A percentile compares a stretch with the other conserved stretches of the same genome.
phyloP scores from a whole-genome alignment of 2,888 invertebrate species.

The Tuta absoluta region DNA sequence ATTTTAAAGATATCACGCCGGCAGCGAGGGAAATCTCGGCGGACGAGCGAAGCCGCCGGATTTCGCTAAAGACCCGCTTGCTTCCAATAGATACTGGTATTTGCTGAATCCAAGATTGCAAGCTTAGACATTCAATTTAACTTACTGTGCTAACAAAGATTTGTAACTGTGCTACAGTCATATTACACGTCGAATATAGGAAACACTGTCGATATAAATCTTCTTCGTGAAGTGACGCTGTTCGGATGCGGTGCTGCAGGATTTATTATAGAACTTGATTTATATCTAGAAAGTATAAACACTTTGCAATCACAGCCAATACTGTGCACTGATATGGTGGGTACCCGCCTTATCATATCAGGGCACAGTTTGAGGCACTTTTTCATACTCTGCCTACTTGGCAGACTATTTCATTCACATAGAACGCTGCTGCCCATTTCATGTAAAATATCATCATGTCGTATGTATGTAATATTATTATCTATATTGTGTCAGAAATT shows the following conservation, averaged over 20 bases:
- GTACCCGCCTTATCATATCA: too few relatives aligned
- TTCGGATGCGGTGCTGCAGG: background rate
- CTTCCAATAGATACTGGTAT: conserved; percentile 68
- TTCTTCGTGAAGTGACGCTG: background rate
- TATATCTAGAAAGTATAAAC: too few relatives aligned
- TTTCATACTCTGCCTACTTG: too few relatives aligned
- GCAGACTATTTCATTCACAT: background rate
- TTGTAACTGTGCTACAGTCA: conserved; percentile 50
- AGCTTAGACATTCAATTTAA: conserved; percentile 75
- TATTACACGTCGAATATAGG: conserved; percentile 38
- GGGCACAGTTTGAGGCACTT: too few relatives aligned
- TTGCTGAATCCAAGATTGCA: conserved; percentile 68
- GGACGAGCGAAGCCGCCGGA: conserved; percentile 57
- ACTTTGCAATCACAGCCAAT: too few relatives aligned
- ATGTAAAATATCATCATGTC: too few relatives aligned
- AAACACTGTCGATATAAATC: conserved; percentile 22
- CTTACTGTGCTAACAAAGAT: conserved; percentile 65
- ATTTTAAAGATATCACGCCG: conserved; percentile 23
- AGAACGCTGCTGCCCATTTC: background rate
- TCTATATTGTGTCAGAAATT: too few relatives aligned
- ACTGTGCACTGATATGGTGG: too few relatives aligned
- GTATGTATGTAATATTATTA: too few relatives aligned
- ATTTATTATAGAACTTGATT: background rate
- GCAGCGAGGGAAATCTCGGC: conserved; percentile 37
- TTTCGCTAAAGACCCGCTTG: conserved; percentile 66